phyloP scores from a whole-genome alignment of 2,888 invertebrate genomes.

The Melanchra persicariae region DNA sequence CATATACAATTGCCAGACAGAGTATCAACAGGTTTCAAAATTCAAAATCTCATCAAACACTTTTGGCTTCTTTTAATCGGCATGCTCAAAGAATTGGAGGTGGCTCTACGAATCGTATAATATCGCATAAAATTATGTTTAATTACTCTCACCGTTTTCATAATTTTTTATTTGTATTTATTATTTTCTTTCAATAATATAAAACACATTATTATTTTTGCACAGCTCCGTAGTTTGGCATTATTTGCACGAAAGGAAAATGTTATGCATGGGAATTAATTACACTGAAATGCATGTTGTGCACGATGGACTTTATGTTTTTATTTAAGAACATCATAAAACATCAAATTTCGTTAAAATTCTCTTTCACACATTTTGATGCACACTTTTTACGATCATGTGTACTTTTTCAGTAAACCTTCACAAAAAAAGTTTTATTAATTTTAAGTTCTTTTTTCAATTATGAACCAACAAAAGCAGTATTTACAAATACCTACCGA shows the following conservation, averaged over 20 bases:
- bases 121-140: conserved; percentile 54
- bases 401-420: background rate
- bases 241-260: conserved; percentile 66
- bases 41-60: conserved; percentile 83
- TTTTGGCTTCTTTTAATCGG: conserved; percentile 85
- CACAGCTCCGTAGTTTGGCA: conserved; percentile 63
- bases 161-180: conserved; percentile 27
- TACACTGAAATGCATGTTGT: conserved; percentile 65
- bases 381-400: background rate
- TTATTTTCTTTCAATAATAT: conserved; percentile 34
- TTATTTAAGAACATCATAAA: conserved; percentile 20
- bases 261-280: conserved; percentile 65
- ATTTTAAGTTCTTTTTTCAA: background rate
- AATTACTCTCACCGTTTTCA: conserved; percentile 38
- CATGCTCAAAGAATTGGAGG: conserved; percentile 88
- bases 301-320: conserved; percentile 53
- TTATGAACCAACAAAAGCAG: background rate
- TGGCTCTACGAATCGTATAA: conserved; percentile 73
- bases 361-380: background rate
- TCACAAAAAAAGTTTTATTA: background rate
- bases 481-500: background rate
- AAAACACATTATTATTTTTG: conserved; percentile 55
- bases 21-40: conserved; percentile 85
- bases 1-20: conserved; percentile 81
- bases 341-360: conserved; percentile 5